These are phyloP conservation scores for Oxyteleia sp. DNA, from an alignment of 2,888 invertebrate species.

Conservation along the genomic window DNA sequence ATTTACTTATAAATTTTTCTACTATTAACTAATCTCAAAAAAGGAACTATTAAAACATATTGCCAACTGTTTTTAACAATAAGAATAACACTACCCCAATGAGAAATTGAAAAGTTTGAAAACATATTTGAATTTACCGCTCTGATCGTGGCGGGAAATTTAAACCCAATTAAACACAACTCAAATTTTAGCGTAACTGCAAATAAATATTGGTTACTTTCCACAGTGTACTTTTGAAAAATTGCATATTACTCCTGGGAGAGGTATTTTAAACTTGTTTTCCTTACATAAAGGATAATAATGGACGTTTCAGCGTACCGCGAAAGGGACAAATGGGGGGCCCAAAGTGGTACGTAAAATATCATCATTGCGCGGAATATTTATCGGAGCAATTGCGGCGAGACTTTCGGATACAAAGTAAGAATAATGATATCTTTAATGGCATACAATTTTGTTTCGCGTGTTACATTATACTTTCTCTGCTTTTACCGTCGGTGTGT, in stretches of 20 bases:
- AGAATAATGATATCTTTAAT: conserved; percentile 71
- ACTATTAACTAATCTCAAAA: too few species aligned
- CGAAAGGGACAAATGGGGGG: conserved; percentile 60
- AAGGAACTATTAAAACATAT: too few species aligned
- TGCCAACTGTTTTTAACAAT: too few species aligned
- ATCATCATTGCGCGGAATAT: conserved; percentile 69
- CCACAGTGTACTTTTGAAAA: conserved; percentile 24
- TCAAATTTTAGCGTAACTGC: conserved; percentile 6
- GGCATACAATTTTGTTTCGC: conserved; percentile 70
- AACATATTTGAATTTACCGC: too few species aligned
- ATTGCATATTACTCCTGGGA: conserved; percentile 17
- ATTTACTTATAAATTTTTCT: too few species aligned
- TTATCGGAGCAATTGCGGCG: conserved; percentile 69
- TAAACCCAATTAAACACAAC: conserved; percentile 9
- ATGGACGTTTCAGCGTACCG: conserved; percentile 62
- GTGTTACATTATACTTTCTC: conserved; percentile 71
- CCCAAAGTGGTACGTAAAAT: conserved; percentile 66
- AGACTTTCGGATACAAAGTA: conserved; percentile 71
- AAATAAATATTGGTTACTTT: conserved; percentile 18
- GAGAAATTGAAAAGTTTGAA: too few species aligned
- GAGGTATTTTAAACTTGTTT: conserved; percentile 53
- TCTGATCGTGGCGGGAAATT: too few species aligned
- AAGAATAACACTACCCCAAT: too few species aligned
- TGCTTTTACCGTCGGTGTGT: conserved; percentile 56
- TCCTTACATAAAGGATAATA: conserved; percentile 62